These are phyloP conservation scores for Halcyon chelicuti DNA, from an alignment of 2,797 vertebrate species.

Conservation along the genomic window DNA sequence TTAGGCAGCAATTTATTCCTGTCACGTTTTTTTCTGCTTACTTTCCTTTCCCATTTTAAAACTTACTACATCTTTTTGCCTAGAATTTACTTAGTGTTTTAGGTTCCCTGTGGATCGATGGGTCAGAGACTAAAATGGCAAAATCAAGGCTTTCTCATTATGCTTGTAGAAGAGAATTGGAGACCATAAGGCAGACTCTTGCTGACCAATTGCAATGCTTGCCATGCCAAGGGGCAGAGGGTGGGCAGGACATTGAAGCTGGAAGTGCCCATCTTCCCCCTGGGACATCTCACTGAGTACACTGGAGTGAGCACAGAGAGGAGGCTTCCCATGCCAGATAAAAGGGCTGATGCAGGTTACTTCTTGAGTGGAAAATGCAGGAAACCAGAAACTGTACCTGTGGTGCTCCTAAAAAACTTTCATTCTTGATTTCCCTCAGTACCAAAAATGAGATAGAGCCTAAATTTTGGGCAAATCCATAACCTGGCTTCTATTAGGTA, in stretches of 20 bases:
- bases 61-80: background rate
- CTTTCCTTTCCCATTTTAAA: conserved; percentile 42
- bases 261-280: background rate
- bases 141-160: background rate
- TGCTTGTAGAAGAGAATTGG: background rate
- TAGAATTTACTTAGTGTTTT: conserved; percentile 1
- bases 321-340: background rate
- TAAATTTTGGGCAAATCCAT: background rate
- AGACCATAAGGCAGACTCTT: background rate
- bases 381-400: background rate
- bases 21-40: background rate
- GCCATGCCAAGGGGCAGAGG: background rate
- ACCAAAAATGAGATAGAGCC: background rate
- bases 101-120: background rate
- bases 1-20: conserved; percentile 52
- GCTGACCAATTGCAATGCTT: background rate
- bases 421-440: background rate
- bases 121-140: background rate
- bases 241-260: background rate
- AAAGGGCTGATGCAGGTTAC: background rate
- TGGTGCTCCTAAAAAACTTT: background rate
- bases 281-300: background rate
- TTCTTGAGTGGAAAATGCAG: background rate
- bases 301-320: background rate
- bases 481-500: background rate